Evolutionary conservation across 2,113 vertebrate genomes (phyloP).

Genomic region (Lophochroa leadbeateri): DNA sequence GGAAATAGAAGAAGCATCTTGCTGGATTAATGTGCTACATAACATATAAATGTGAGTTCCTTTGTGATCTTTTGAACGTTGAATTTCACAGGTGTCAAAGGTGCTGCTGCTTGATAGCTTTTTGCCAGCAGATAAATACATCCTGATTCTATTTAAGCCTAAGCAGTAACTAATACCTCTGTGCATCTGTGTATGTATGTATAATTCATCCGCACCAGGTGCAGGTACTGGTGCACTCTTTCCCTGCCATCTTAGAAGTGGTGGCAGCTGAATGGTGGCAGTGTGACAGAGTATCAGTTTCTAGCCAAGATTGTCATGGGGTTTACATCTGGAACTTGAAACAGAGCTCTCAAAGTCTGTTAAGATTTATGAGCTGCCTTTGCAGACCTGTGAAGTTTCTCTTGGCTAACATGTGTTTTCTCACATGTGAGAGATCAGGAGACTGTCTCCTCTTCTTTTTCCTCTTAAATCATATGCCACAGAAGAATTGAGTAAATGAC

Average conservation of each 20-base stretch:
- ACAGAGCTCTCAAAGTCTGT: background rate
- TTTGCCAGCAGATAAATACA: background rate
- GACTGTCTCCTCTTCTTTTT: background rate
- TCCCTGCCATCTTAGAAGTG: background rate
- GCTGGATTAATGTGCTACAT: background rate
- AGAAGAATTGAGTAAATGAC: background rate
- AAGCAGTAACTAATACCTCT: background rate
- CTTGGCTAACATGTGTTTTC: background rate
- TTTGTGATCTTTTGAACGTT: background rate
- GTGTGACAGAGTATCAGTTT: background rate
- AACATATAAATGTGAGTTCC: background rate
- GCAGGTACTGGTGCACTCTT: background rate
- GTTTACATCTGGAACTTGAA: background rate
- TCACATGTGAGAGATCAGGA: background rate
- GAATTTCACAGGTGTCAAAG: background rate
- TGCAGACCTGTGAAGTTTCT: background rate
- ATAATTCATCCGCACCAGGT: background rate
- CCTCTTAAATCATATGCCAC: background rate
- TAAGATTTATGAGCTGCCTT: background rate
- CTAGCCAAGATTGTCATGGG: background rate
- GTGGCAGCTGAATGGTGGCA: background rate
- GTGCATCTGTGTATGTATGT: background rate
- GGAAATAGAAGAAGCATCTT: background rate
- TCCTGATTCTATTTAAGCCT: background rate
- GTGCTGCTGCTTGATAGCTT: background rate